These are phyloP conservation scores for Parazoanthus swiftii DNA, from an alignment of 92 coral and sea anemone species.

Conservation along the genomic window DNA sequence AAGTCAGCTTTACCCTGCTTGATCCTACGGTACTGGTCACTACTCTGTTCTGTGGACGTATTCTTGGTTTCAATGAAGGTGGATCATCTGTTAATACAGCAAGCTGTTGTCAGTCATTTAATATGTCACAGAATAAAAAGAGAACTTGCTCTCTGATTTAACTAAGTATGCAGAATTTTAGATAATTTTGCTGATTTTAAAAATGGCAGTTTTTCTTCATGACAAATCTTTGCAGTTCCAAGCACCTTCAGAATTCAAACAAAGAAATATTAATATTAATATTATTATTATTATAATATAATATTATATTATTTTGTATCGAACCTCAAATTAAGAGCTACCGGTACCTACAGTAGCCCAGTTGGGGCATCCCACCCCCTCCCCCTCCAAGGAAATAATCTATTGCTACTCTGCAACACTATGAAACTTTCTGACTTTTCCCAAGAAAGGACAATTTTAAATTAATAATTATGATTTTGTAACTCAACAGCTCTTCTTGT, in stretches of 20 bases:
- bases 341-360: too few relatives aligned
- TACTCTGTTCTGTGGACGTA: neutral
- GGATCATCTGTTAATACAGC: neutral
- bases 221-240: neutral
- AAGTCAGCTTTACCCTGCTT: constrained; percentile 4
- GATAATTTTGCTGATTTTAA: neutral
- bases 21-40: constrained; percentile 8
- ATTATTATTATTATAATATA: too few relatives aligned
- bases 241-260: neutral
- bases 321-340: neutral
- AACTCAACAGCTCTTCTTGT: too few relatives aligned
- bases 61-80: neutral
- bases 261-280: neutral
- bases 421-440: too few relatives aligned
- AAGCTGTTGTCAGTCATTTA: neutral
- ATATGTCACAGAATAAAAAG: neutral
- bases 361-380: too few relatives aligned
- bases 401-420: too few relatives aligned
- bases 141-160: neutral
- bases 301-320: too few relatives aligned
- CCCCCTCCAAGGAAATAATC: too few relatives aligned
- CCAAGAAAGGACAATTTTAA: too few relatives aligned
- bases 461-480: too few relatives aligned
- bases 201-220: too few relatives aligned
- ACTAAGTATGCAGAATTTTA: too few relatives aligned